Percentiles rank a stretch among this genome's conserved stretches.
Conservation (phyloP, 2,113 vertebrate genomes). For the Ciconia boyciana region DNA sequence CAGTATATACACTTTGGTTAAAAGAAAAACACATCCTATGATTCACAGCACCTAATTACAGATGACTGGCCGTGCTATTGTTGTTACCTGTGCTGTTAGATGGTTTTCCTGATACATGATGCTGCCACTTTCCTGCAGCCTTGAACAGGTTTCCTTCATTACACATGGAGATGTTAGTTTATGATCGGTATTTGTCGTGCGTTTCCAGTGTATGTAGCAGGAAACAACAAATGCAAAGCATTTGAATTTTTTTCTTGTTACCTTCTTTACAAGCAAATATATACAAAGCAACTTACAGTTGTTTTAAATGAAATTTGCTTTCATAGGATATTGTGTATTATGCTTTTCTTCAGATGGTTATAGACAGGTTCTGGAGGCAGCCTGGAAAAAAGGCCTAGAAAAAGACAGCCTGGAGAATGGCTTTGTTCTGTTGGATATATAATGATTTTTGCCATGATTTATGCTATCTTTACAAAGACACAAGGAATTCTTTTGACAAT, state of each 20-base stretch:
- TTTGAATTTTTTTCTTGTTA: not conserved
- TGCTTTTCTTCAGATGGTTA: not conserved
- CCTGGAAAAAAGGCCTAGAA: not conserved
- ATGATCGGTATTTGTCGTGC: not conserved
- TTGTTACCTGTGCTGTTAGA: not conserved
- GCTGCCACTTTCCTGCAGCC: not conserved
- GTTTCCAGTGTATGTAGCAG: not conserved
- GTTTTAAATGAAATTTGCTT: not conserved
- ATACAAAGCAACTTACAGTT: not conserved
- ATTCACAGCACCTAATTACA: not conserved
- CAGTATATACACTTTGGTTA: not conserved
- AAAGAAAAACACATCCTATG: accelerated
- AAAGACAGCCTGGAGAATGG: not conserved
- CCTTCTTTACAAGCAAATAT: not conserved
- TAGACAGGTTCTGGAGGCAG: not conserved
- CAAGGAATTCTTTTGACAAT: not conserved
- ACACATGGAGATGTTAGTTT: not conserved
- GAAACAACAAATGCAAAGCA: not conserved
- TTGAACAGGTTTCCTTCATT: not conserved
- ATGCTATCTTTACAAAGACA: not conserved
- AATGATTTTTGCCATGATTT: not conserved
- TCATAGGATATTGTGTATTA: not conserved
- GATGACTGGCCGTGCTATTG: accelerated
- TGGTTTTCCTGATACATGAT: not conserved
- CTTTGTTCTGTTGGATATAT: not conserved